These are phyloP conservation scores for Himalopsyche anomala DNA, from an alignment of 2,888 invertebrate species.

Conservation along the genomic window DNA sequence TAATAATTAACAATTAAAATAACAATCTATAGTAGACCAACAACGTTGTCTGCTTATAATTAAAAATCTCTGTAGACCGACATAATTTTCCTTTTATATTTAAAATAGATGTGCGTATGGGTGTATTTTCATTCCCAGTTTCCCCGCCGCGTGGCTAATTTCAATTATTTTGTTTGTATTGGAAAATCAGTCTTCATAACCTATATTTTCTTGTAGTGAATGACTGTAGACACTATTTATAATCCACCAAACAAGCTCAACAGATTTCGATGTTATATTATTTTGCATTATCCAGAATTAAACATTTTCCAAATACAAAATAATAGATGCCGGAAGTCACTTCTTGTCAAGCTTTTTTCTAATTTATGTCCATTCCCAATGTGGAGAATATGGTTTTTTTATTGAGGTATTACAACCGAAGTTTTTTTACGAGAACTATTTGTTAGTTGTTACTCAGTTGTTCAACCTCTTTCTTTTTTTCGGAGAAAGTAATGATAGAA, in stretches of 20 bases:
- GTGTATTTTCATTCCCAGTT: neutral
- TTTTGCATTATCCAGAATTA: too few species aligned
- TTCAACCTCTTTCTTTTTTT: too few species aligned
- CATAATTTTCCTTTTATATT: neutral
- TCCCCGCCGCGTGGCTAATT: neutral
- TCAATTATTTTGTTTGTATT: neutral
- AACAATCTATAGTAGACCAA: neutral
- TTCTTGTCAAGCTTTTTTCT: too few species aligned
- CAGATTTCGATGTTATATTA: neutral
- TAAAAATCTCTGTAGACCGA: neutral
- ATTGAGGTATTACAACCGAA: too few species aligned
- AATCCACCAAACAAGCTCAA: neutral
- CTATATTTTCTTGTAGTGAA: neutral
- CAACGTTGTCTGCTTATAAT: neutral
- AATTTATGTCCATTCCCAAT: too few species aligned
- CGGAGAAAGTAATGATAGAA: too few species aligned
- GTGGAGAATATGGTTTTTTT: too few species aligned
- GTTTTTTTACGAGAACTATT: too few species aligned
- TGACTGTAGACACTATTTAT: neutral
- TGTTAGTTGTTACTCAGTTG: too few species aligned
- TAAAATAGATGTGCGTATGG: neutral
- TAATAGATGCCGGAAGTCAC: too few species aligned
- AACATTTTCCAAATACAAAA: too few species aligned
- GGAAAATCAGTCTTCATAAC: neutral
- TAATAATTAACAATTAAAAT: too few species aligned